phyloP scores from a whole-genome alignment of 2,888 invertebrate genomes.

The Aphidius colemani region DNA sequence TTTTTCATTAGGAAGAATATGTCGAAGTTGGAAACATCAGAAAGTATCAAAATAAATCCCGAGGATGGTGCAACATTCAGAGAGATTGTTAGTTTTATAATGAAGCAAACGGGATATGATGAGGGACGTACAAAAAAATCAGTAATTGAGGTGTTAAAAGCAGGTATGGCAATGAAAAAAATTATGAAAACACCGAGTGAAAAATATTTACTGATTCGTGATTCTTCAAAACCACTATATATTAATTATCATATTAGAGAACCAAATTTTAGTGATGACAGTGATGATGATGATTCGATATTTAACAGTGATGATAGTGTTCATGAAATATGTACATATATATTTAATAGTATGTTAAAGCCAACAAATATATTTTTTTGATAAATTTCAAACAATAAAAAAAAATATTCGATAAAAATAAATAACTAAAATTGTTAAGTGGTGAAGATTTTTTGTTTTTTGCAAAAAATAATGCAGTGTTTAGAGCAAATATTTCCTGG shows the following conservation, averaged over 20 bases:
- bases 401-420: not conserved
- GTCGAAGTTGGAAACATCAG: slow-evolving; percentile 6
- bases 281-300: slow-evolving; percentile 32
- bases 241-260: slow-evolving; percentile 41
- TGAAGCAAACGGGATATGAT: slow-evolving; percentile 42
- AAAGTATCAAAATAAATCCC: slow-evolving; percentile 15
- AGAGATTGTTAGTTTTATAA: slow-evolving; percentile 50
- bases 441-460: too few relatives aligned
- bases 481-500: too few relatives aligned
- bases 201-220: slow-evolving; percentile 40
- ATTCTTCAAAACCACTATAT: slow-evolving; percentile 30
- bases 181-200: slow-evolving; percentile 45
- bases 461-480: too few relatives aligned
- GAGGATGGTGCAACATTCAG: slow-evolving; percentile 46
- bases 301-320: not conserved
- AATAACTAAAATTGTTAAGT: not conserved
- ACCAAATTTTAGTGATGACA: slow-evolving; percentile 44
- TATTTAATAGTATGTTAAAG: not conserved
- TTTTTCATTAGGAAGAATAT: slow-evolving; percentile 9
- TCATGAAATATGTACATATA: too few relatives aligned
- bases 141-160: slow-evolving; percentile 47
- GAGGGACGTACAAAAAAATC: slow-evolving; percentile 42
- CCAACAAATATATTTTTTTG: not conserved
- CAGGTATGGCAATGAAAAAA: slow-evolving; percentile 45
- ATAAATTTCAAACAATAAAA: not conserved